Percentiles rank a stretch among this genome's conserved stretches.
Conservation (phyloP, 2,797 vertebrate species). For the Acridotheres tristis region DNA sequence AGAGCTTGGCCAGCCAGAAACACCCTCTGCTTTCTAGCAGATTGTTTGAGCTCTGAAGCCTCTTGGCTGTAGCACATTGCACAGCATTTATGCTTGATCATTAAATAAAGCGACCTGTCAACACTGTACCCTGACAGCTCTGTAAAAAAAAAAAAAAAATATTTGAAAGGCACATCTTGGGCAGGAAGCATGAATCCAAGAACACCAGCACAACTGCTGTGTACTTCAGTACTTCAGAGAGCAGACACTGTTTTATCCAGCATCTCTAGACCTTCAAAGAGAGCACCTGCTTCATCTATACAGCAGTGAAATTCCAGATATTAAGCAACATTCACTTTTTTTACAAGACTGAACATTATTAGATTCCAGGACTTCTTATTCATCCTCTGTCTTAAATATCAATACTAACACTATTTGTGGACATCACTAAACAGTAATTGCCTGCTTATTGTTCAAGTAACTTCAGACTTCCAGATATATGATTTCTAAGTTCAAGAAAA, state of each 20-base stretch:
- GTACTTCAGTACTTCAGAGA: neutral
- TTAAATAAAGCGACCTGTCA: neutral
- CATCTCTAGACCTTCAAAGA: neutral
- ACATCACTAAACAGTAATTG: neutral
- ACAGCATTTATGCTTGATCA: neutral
- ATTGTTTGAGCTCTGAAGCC: neutral
- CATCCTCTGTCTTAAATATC: neutral
- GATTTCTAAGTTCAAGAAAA: neutral
- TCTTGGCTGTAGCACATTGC: neutral
- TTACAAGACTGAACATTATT: neutral
- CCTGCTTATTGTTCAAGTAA: neutral
- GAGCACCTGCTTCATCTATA: neutral
- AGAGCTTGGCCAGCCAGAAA: neutral
- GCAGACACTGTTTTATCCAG: neutral
- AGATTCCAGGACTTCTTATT: neutral
- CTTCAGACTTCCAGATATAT: neutral
- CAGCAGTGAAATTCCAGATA: neutral
- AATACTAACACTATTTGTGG: neutral
- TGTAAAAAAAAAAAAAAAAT: neutral
- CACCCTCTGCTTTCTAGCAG: neutral
- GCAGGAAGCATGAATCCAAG: neutral
- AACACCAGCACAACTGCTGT: neutral
- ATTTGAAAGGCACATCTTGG: neutral
- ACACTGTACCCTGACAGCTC: neutral
- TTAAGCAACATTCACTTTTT: neutral